Percentiles rank a stretch among this genome's conserved stretches.
phyloP scores from a whole-genome alignment of 2,888 invertebrate species.

The Acronicta alni region DNA sequence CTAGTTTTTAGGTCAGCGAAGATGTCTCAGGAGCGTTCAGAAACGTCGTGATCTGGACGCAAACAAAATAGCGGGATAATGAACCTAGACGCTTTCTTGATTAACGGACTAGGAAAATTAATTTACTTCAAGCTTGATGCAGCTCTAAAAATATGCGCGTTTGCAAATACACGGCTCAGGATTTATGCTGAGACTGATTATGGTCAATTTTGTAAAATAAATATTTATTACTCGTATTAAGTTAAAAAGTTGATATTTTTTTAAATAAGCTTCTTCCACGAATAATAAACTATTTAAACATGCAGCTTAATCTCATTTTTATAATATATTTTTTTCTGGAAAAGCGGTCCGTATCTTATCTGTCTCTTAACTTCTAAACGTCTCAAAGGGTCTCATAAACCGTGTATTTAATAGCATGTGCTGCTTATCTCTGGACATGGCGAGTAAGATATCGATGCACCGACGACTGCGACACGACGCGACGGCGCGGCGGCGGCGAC shows the following conservation, averaged over 20 bases:
- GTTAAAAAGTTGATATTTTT: too few species aligned
- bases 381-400: slow-evolving; percentile 38
- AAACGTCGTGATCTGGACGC: slow-evolving; percentile 31
- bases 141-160: slow-evolving; percentile 32
- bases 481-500: slow-evolving; percentile 64
- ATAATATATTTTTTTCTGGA: neutral
- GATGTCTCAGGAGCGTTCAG: slow-evolving; percentile 25
- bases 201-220: neutral
- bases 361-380: slow-evolving; percentile 21
- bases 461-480: slow-evolving; percentile 52
- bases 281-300: neutral
- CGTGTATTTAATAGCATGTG: slow-evolving; percentile 70
- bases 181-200: slow-evolving; percentile 2
- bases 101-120: slow-evolving; percentile 42
- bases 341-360: slow-evolving; percentile 1
- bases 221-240: too few species aligned
- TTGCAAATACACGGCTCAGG: slow-evolving; percentile 2
- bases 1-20: slow-evolving; percentile 35
- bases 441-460: slow-evolving; percentile 66
- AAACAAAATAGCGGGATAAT: slow-evolving; percentile 53
- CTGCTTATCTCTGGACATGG: slow-evolving; percentile 74
- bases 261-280: too few species aligned
- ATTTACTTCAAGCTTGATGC: slow-evolving; percentile 31
- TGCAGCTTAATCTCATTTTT: neutral
- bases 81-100: slow-evolving; percentile 49